phyloP scores from a whole-genome alignment of 2,888 invertebrate genomes.

The Platynereis dumerilii region DNA sequence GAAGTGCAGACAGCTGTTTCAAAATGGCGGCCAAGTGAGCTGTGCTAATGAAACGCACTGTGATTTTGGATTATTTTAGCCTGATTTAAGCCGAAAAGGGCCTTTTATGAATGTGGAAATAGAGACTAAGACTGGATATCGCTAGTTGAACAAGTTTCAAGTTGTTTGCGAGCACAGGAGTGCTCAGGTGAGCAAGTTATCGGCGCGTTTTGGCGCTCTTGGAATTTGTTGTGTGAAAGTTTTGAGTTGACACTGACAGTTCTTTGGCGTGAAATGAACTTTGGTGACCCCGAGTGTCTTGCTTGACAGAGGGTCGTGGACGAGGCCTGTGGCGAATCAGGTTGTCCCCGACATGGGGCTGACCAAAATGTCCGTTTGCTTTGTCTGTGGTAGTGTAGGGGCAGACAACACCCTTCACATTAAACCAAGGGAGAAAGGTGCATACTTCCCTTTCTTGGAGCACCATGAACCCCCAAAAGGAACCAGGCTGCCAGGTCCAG shows the following conservation, averaged over 20 bases:
- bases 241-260: too few relatives aligned
- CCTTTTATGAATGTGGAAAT: background rate
- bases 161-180: too few relatives aligned
- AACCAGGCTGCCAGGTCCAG: conserved; percentile 62
- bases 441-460: conserved; percentile 91
- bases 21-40: conserved; percentile 28
- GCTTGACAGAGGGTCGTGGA: too few relatives aligned
- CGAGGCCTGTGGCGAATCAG: too few relatives aligned
- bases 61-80: background rate
- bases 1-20: conserved; percentile 28
- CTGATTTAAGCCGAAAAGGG: background rate
- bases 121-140: too few relatives aligned
- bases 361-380: conserved; percentile 46
- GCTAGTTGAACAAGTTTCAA: background rate
- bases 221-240: too few relatives aligned
- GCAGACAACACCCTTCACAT: conserved; percentile 66
- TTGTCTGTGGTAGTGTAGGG: conserved; percentile 60
- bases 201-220: too few relatives aligned
- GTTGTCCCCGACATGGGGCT: too few relatives aligned
- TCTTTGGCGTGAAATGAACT: too few relatives aligned
- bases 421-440: conserved; percentile 68
- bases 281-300: too few relatives aligned
- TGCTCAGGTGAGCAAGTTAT: too few relatives aligned
- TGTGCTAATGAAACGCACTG: background rate
- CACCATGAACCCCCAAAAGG: conserved; percentile 85